Evolutionary conservation across 2,113 vertebrate genomes (phyloP).

Genomic region (Hyaena hyaena): DNA sequence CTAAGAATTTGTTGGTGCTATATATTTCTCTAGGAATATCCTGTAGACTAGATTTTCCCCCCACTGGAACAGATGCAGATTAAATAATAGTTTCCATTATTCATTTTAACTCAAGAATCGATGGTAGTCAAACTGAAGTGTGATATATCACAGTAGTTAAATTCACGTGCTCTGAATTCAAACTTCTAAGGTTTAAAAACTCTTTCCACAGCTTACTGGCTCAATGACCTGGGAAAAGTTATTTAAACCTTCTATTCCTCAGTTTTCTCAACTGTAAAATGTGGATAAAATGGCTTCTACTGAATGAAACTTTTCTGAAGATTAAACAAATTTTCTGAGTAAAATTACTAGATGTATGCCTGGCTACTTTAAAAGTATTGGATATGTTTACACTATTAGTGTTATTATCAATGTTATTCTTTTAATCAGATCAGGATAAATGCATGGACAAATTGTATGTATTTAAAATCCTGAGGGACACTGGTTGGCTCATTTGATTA

Average conservation of each 20-base stretch:
- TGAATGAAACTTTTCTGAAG: neutral
- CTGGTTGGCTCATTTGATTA: too few species aligned
- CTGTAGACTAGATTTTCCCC: neutral
- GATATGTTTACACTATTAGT: neutral
- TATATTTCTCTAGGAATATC: neutral
- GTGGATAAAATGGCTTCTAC: neutral
- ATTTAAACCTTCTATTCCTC: neutral
- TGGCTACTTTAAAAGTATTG: neutral
- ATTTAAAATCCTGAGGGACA: too few species aligned
- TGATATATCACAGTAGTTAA: neutral
- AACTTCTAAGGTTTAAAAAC: neutral
- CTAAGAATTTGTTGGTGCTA: neutral
- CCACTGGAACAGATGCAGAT: neutral
- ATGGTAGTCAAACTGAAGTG: neutral
- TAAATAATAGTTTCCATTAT: neutral
- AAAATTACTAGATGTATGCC: neutral
- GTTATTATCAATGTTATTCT: neutral
- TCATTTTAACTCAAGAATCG: neutral
- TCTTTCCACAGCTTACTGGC: neutral
- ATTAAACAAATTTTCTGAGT: neutral
- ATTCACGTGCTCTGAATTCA: neutral
- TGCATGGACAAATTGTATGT: too few species aligned
- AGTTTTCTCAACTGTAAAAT: neutral
- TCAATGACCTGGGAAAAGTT: neutral
- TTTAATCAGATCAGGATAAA: neutral